Percentiles rank a stretch among this genome's conserved stretches.
Conservation (phyloP, 2,888 invertebrate species). For the Xylophagus ater region DNA sequence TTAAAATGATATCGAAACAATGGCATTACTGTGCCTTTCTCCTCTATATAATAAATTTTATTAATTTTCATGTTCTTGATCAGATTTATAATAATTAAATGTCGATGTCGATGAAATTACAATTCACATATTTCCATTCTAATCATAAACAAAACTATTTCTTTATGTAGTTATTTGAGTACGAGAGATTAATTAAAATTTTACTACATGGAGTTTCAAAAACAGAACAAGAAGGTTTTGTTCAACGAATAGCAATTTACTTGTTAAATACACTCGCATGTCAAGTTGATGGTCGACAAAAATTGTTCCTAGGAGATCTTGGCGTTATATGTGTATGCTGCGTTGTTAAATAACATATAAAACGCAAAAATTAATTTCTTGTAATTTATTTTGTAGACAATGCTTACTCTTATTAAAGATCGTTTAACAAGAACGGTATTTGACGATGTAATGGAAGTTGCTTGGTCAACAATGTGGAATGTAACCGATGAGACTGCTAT, state of each 20-base stretch:
- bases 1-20: background rate
- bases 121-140: background rate
- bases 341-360: constrained; percentile 4
- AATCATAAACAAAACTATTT: background rate
- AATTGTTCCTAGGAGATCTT: constrained; percentile 78
- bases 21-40: background rate
- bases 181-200: constrained; percentile 73
- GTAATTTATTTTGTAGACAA: constrained; percentile 48
- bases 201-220: constrained; percentile 71
- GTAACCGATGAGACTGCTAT: constrained; percentile 91
- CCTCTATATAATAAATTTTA: background rate
- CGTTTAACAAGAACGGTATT: constrained; percentile 65
- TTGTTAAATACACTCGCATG: constrained; percentile 91
- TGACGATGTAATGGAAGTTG: constrained; percentile 93
- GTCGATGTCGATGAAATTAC: too few species aligned
- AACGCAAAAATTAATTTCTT: constrained; percentile 7
- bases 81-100: too few species aligned
- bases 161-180: constrained; percentile 68
- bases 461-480: constrained; percentile 99
- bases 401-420: constrained; percentile 78
- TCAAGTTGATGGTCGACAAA: constrained; percentile 89
- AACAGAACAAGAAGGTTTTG: constrained; percentile 78
- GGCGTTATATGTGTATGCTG: constrained; percentile 69
- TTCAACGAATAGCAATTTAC: constrained; percentile 89
- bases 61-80: too few species aligned